Evolutionary conservation across 2,113 vertebrate species (phyloP).

Genomic region (Triplophysa tibetana): DNA sequence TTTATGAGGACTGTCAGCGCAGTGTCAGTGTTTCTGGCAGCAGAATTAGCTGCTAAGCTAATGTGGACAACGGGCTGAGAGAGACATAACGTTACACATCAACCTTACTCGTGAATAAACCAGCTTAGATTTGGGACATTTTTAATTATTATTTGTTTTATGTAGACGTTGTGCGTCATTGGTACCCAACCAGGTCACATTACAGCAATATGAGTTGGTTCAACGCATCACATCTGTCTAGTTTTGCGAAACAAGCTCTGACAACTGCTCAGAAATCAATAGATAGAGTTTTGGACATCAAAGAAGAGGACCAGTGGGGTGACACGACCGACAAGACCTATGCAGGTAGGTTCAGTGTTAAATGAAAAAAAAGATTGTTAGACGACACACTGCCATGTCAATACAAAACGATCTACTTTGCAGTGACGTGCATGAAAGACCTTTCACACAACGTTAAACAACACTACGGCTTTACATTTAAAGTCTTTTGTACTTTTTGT

Average conservation of each 20-base stretch:
- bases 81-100: background rate
- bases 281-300: constrained; percentile 94
- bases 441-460: too few species aligned
- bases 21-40: background rate
- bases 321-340: constrained; percentile 75
- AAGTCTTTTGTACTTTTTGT: too few species aligned
- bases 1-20: constrained; percentile 4
- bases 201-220: constrained; percentile 92
- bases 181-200: background rate
- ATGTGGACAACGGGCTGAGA: constrained; percentile 30
- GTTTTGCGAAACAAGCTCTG: constrained; percentile 96
- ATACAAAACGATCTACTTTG: background rate
- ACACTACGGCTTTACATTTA: too few species aligned
- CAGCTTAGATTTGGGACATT: background rate
- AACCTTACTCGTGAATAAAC: background rate
- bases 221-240: constrained; percentile 95
- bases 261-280: constrained; percentile 97
- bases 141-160: constrained; percentile 11
- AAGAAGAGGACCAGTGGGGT: constrained; percentile 90
- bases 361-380: background rate
- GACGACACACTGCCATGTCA: background rate
- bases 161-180: constrained; percentile 19
- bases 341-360: constrained; percentile 71
- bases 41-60: constrained; percentile 16
- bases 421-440: too few species aligned